These are phyloP conservation scores for Cephalopholis sonnerati DNA, from an alignment of 2,113 vertebrate genomes.

Conservation along the genomic window DNA sequence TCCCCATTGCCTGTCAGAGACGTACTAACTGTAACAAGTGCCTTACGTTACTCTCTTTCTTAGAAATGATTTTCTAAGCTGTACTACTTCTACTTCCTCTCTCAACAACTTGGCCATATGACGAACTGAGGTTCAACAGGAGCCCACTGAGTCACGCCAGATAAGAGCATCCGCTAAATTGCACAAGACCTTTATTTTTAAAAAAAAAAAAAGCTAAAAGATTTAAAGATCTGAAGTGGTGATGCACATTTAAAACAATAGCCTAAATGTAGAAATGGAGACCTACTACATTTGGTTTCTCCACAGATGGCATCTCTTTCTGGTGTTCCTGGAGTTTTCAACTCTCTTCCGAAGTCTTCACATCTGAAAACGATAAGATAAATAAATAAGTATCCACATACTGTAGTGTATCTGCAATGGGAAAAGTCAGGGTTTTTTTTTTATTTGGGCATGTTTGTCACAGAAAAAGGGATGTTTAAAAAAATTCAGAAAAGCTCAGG, in stretches of 20 bases:
- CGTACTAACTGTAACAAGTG: background rate
- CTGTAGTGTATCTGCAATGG: background rate
- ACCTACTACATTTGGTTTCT: conserved; percentile 48
- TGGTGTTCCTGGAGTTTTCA: conserved; percentile 22
- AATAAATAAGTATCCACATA: background rate
- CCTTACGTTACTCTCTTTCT: background rate
- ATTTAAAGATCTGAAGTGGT: background rate
- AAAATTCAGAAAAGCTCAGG: background rate
- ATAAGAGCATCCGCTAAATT: conserved; percentile 8
- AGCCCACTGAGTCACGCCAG: conserved; percentile 9
- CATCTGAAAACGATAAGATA: conserved; percentile 70
- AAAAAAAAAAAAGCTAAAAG: background rate
- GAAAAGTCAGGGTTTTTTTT: background rate
- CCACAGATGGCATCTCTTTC: conserved; percentile 59
- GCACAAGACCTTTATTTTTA: background rate
- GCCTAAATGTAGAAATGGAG: background rate
- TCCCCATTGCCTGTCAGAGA: background rate
- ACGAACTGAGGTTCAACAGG: conserved; percentile 28
- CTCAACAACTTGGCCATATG: conserved; percentile 1
- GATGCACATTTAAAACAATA: background rate
- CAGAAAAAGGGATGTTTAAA: background rate
- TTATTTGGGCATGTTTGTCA: background rate
- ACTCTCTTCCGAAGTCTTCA: conserved; percentile 35
- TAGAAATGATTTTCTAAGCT: conserved; percentile 17
- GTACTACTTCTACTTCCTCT: conserved; percentile 14